Base-by-base conservation (phyloP, 2,797 vertebrate species). In the Parambassis ranga region DNA sequence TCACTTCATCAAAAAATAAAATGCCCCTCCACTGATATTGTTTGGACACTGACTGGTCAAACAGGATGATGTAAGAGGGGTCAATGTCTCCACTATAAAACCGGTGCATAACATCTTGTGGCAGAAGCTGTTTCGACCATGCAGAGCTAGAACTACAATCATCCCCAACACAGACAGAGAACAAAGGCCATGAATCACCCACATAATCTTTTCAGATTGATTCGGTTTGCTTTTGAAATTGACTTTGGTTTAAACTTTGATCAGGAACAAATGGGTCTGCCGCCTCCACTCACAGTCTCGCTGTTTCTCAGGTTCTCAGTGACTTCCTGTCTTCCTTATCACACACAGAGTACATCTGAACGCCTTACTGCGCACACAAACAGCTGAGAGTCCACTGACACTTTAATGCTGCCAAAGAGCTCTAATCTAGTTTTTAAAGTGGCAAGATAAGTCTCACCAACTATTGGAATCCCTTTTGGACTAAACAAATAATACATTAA, bases 211-310 rank as follows among this genome's bases (percentile, higher is more conserved):
- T 65, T 48, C 24, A 46, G 44, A 84, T 62, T 67, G 60, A 77
- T 77, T 79, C 43, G 53, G 52, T 65, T 77, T 69, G 42, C 71
- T 75, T 72, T 77, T 59, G 48, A 75, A 76, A 85, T 56, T 57
- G 64, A 79, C 55, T 78, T 74, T 79, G 68, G 64, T 66, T 79
- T 79, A 42, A 77, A 71, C 68, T 77, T 75, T 80, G 71, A 84
- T 86, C 65, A 79, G 32, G 48, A 86, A 77, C 71, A 87, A 85
- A 85, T 59, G 39, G 51, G 56, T 59, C 64, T 53, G 68, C 69
- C 35, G 32, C 75, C 73, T 79, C 65, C 75, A 35, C 37, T 77
- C 69, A 49, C 76, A 23, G 56, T 53, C 67, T 71, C 39, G 48
- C 58, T 37, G 37, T 44, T 74, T 84, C 77, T 66, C 75, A 63